A percentile compares a stretch with the other conserved stretches of the same genome.
These are phyloP conservation scores for Myotis yumanensis DNA, from an alignment of 2,113 vertebrate genomes.

Conservation along the genomic window DNA sequence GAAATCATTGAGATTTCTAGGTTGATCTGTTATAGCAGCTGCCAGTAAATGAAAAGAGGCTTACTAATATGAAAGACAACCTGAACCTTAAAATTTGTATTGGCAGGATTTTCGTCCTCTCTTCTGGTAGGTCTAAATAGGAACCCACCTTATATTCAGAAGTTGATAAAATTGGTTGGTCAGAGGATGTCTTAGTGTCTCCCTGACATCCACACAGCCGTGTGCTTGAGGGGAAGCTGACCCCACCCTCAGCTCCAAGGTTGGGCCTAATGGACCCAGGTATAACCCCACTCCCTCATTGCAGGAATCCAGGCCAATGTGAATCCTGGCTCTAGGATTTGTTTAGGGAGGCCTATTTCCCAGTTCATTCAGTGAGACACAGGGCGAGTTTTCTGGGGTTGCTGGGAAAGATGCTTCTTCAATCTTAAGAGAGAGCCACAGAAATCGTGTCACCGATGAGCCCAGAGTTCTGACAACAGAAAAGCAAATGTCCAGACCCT, in stretches of 20 bases:
- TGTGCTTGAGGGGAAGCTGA: neutral
- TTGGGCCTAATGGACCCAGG: neutral
- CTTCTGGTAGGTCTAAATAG: neutral
- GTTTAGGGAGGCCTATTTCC: neutral
- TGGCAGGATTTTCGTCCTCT: neutral
- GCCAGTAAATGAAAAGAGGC: neutral
- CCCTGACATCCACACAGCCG: neutral
- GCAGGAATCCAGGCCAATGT: neutral
- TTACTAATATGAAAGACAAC: neutral
- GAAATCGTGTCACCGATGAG: neutral
- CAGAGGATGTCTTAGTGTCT: too few relatives aligned
- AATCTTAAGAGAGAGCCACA: neutral
- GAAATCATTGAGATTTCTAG: neutral
- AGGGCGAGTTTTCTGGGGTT: neutral
- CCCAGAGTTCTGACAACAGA: neutral
- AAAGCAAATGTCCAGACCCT: neutral
- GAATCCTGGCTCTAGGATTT: neutral
- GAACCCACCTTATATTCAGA: neutral
- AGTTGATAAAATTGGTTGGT: neutral
- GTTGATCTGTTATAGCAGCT: neutral
- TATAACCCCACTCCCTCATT: neutral
- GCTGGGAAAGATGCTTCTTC: neutral
- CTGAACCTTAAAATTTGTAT: neutral
- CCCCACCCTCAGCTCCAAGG: neutral
- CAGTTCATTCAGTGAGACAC: neutral